These are phyloP conservation scores for Rana temporaria DNA, from an alignment of 2,113 vertebrate species.

Conservation along the genomic window DNA sequence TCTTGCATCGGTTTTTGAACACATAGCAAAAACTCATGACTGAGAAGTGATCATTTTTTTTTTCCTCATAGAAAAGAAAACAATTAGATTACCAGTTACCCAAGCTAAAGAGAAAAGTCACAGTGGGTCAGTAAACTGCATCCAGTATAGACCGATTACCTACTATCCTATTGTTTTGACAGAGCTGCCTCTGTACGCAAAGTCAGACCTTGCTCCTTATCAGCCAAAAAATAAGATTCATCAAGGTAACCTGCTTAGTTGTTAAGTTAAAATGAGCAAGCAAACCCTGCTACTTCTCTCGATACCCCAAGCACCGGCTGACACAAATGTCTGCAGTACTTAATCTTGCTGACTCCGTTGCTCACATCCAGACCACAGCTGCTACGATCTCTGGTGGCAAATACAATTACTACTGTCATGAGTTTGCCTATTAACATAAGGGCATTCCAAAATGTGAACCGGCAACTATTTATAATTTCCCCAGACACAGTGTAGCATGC, in stretches of 20 bases:
- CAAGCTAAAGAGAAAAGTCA: too few species aligned
- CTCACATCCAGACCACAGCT: conserved; percentile 57
- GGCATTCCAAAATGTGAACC: conserved; percentile 61
- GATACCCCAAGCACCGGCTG: conserved; percentile 54
- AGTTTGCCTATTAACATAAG: conserved; percentile 63
- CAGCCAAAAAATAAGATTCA: too few species aligned
- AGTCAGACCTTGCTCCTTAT: too few species aligned
- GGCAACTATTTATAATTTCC: conserved; percentile 62
- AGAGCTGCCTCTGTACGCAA: too few species aligned
- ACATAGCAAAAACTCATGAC: too few species aligned
- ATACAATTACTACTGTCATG: conserved; percentile 53
- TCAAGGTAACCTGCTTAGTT: conserved; percentile 13
- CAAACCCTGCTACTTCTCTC: not conserved
- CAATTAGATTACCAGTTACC: too few species aligned
- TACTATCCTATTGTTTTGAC: too few species aligned
- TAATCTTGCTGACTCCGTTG: conserved; percentile 58
- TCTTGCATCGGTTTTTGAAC: too few species aligned
- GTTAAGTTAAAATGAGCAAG: not conserved
- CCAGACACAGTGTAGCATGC: conserved; percentile 57
- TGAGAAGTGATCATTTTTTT: too few species aligned
- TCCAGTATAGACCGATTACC: too few species aligned
- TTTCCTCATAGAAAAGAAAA: too few species aligned
- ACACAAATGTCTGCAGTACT: conserved; percentile 51
- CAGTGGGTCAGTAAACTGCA: too few species aligned
- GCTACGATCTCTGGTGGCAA: conserved; percentile 59